These are phyloP conservation scores for Pseudachorutes palmiensis DNA, from an alignment of 1,140 invertebrate species.

Conservation along the genomic window DNA sequence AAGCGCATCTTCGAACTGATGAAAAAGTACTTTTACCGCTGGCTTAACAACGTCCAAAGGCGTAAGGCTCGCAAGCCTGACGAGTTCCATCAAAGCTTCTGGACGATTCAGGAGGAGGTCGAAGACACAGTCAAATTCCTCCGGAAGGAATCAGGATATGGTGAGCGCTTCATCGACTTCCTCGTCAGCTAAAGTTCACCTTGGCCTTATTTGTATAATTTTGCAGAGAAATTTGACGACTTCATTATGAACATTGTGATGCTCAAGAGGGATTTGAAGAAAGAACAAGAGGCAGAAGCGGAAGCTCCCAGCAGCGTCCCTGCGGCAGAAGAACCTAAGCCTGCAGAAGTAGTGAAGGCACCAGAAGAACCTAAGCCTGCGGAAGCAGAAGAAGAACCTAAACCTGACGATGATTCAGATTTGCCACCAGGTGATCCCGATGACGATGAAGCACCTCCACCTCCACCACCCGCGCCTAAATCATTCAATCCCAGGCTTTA, in stretches of 20 bases:
- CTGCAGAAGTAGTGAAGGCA: not conserved
- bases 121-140: slow-evolving; percentile 16
- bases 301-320: slow-evolving; percentile 1
- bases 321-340: not conserved
- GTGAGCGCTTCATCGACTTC: slow-evolving; percentile 7
- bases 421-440: not conserved
- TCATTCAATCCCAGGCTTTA: no score
- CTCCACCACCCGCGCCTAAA: not conserved
- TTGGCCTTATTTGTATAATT: not conserved
- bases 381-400: not conserved
- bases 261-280: slow-evolving; percentile 5
- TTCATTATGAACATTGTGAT: slow-evolving; percentile 22
- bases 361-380: not conserved
- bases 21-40: slow-evolving; percentile 19
- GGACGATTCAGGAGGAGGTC: not conserved
- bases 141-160: slow-evolving; percentile 14
- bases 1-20: slow-evolving; percentile 1
- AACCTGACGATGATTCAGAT: not conserved
- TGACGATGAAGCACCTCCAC: not conserved
- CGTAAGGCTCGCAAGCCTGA: slow-evolving; percentile 6
- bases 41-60: slow-evolving; percentile 1
- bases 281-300: slow-evolving; percentile 14
- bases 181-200: not conserved
- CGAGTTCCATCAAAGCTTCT: not conserved
- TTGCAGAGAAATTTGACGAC: slow-evolving; percentile 22